These are phyloP conservation scores for Melikaiella ostensackeni DNA, from an alignment of 2,888 invertebrate species.

Conservation along the genomic window DNA sequence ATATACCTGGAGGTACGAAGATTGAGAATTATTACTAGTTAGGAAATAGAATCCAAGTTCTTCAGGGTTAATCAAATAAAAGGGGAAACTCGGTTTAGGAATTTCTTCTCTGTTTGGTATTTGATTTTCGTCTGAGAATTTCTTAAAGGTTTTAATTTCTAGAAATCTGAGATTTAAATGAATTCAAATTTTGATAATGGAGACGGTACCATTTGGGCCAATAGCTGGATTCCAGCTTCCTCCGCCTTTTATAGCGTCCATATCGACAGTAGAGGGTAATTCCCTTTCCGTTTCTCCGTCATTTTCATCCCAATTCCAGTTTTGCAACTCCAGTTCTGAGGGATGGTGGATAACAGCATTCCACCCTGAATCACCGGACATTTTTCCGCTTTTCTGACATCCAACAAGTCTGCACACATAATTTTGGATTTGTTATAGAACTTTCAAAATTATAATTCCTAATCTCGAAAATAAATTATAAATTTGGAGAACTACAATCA, in stretches of 20 bases:
- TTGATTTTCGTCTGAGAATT: background rate
- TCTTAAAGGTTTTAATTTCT: too few relatives aligned
- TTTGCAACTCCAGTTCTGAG: conserved; percentile 77
- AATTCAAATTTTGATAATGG: background rate
- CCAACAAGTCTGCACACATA: conserved; percentile 56
- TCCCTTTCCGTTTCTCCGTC: conserved; percentile 82
- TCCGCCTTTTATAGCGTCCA: conserved; percentile 82
- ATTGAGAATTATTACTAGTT: background rate
- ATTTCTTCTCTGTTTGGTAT: background rate
- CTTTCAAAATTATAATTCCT: background rate
- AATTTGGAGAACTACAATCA: background rate
- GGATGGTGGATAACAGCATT: conserved; percentile 81
- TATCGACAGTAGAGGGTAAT: conserved; percentile 83
- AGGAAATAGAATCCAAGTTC: background rate
- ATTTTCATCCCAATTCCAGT: conserved; percentile 77
- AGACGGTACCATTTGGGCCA: conserved; percentile 69
- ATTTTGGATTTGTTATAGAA: background rate
- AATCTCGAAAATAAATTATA: background rate
- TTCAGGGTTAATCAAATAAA: background rate
- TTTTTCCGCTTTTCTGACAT: conserved; percentile 71
- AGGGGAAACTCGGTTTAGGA: background rate
- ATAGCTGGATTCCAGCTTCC: conserved; percentile 75
- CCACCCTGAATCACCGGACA: conserved; percentile 79
- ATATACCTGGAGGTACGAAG: background rate
- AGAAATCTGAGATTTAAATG: background rate